phyloP scores from a whole-genome alignment of 2,888 invertebrate genomes.

The Cantharis nigra region DNA sequence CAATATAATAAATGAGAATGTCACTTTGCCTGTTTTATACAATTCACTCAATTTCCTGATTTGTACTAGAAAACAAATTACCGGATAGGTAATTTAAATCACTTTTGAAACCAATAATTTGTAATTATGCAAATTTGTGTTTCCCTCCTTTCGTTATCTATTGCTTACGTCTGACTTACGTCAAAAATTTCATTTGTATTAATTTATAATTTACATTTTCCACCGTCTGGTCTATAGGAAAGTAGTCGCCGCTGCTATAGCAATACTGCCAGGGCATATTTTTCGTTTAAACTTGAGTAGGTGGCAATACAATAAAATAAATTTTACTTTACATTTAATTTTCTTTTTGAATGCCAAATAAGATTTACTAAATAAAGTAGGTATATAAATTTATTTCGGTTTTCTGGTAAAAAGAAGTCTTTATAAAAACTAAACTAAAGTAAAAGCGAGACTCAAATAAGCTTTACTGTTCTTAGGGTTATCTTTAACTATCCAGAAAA shows the following conservation, averaged over 20 bases:
- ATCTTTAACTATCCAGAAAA: neutral
- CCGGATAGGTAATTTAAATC: too few relatives aligned
- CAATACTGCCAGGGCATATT: neutral
- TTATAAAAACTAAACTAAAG: slow-evolving; percentile 2
- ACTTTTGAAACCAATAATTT: too few relatives aligned
- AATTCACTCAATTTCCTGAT: too few relatives aligned
- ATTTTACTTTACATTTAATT: neutral
- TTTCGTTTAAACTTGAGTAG: neutral
- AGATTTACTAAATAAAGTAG: neutral
- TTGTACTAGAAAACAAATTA: too few relatives aligned
- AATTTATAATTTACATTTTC: neutral
- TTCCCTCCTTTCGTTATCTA: neutral
- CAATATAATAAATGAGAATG: neutral
- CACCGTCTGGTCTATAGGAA: neutral
- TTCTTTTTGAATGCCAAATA: neutral
- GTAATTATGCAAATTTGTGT: neutral
- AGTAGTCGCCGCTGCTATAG: neutral
- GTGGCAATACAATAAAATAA: neutral
- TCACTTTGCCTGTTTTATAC: neutral
- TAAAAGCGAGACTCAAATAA: neutral
- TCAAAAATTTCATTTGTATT: neutral
- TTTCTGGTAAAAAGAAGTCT: neutral
- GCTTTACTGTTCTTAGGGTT: neutral
- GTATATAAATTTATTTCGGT: neutral
- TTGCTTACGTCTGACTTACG: neutral